Percentiles rank a stretch among this genome's conserved stretches.
phyloP scores from a whole-genome alignment of 1,140 invertebrate species.

The Hycleus phaleratus region DNA sequence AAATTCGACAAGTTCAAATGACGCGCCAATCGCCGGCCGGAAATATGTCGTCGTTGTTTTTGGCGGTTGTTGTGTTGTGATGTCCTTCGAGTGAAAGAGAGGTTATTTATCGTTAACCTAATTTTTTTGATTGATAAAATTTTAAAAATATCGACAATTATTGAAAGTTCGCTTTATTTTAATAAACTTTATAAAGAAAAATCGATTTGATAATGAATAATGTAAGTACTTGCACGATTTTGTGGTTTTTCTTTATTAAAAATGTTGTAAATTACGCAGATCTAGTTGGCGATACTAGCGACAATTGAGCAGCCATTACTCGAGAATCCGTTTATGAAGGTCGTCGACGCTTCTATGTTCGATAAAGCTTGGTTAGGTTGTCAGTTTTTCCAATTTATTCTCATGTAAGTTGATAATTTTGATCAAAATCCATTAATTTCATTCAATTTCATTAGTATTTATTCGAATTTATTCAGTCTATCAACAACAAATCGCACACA shows the following conservation, averaged over 20 bases:
- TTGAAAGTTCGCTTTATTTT: too few relatives aligned
- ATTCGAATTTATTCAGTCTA: neutral
- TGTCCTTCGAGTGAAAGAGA: conserved; percentile 1
- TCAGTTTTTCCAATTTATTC: conserved; percentile 16
- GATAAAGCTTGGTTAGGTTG: conserved; percentile 35
- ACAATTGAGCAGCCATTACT: conserved; percentile 33
- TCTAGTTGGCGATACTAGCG: neutral
- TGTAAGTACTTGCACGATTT: neutral
- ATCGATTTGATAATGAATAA: neutral
- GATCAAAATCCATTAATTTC: neutral
- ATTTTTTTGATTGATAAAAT: conserved; percentile 8
- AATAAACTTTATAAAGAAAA: neutral
- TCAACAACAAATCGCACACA: too few relatives aligned
- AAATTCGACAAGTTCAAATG: conserved; percentile 6
- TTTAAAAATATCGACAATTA: too few relatives aligned
- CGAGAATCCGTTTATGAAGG: conserved; percentile 26
- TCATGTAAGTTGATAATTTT: conserved; percentile 24
- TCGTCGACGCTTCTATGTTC: conserved; percentile 31
- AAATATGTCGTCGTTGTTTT: conserved; percentile 22
- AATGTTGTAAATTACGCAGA: too few relatives aligned
- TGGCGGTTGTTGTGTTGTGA: conserved; percentile 29
- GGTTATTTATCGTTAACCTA: conserved; percentile 37
- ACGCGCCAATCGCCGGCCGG: conserved; percentile 18
- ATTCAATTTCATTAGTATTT: neutral
- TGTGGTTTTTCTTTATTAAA: neutral